These are phyloP conservation scores for Phoenicopterus ruber DNA, from an alignment of 2,113 vertebrate genomes.

Conservation along the genomic window DNA sequence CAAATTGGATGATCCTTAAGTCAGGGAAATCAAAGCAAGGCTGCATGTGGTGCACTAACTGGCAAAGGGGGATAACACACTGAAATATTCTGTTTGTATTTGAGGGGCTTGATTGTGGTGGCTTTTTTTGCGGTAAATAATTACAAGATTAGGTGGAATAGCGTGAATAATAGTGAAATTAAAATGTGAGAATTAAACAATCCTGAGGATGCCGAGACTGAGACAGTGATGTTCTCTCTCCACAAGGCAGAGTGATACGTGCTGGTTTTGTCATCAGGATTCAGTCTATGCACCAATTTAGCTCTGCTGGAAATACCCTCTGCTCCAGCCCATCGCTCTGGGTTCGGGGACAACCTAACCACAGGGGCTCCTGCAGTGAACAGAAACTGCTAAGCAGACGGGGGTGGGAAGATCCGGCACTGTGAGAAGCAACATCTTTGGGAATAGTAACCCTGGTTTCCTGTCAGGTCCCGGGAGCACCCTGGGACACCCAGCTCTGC, in stretches of 20 bases:
- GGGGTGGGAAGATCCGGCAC: neutral
- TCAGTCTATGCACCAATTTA: neutral
- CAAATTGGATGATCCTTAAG: constrained; percentile 35
- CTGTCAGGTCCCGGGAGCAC: neutral
- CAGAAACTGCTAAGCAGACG: neutral
- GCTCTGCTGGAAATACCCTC: neutral
- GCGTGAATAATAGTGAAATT: neutral
- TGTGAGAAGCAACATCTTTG: neutral
- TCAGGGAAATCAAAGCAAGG: constrained; percentile 15
- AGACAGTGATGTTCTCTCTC: neutral
- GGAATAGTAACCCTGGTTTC: neutral
- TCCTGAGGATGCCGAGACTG: neutral
- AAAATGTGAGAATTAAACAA: neutral
- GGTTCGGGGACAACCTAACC: neutral
- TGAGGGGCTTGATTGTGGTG: neutral
- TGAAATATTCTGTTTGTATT: neutral
- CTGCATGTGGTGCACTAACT: neutral
- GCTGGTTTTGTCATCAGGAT: neutral
- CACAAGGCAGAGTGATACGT: rapidly evolving
- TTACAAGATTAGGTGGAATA: neutral
- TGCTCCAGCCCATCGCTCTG: neutral
- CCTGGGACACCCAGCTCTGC: neutral
- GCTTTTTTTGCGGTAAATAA: neutral
- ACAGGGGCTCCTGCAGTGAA: neutral
- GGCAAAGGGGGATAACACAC: neutral